These are phyloP conservation scores for Poeciliopsis occidentalis DNA, from an alignment of 2,113 vertebrate species.

Conservation along the genomic window DNA sequence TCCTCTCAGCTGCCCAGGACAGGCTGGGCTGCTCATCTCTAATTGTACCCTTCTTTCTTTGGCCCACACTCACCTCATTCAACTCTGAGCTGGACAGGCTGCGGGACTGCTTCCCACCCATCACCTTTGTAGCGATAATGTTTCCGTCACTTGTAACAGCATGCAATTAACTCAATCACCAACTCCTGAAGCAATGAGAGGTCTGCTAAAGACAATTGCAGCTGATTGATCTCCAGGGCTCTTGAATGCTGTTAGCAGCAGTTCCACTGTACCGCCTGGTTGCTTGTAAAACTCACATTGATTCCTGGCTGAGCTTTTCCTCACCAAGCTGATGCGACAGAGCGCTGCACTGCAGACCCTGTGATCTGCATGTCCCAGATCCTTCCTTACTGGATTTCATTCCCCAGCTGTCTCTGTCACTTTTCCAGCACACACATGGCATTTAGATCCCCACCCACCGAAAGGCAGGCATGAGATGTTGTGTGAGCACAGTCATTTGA, in stretches of 20 bases:
- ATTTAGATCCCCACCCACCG: slow-evolving; percentile 55
- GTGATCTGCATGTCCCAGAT: slow-evolving; percentile 47
- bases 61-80: slow-evolving; percentile 52
- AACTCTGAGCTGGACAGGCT: slow-evolving; percentile 70
- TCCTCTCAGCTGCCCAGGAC: slow-evolving; percentile 71
- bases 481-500: slow-evolving; percentile 50
- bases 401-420: slow-evolving; percentile 90
- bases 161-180: slow-evolving; percentile 17
- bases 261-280: neutral
- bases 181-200: slow-evolving; percentile 7
- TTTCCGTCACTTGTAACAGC: slow-evolving; percentile 22
- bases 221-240: slow-evolving; percentile 37
- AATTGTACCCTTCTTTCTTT: slow-evolving; percentile 42
- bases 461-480: slow-evolving; percentile 39
- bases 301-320: slow-evolving; percentile 30
- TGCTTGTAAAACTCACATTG: slow-evolving; percentile 7
- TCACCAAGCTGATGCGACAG: slow-evolving; percentile 26
- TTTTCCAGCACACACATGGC: slow-evolving; percentile 83
- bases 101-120: slow-evolving; percentile 81
- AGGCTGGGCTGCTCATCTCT: slow-evolving; percentile 76
- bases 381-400: slow-evolving; percentile 79
- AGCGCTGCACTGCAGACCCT: slow-evolving; percentile 18
- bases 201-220: neutral
- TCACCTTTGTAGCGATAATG: slow-evolving; percentile 33
- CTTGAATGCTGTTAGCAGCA: slow-evolving; percentile 38